phyloP scores from a whole-genome alignment of 1,140 invertebrate species.

The Heterodera carotae region DNA sequence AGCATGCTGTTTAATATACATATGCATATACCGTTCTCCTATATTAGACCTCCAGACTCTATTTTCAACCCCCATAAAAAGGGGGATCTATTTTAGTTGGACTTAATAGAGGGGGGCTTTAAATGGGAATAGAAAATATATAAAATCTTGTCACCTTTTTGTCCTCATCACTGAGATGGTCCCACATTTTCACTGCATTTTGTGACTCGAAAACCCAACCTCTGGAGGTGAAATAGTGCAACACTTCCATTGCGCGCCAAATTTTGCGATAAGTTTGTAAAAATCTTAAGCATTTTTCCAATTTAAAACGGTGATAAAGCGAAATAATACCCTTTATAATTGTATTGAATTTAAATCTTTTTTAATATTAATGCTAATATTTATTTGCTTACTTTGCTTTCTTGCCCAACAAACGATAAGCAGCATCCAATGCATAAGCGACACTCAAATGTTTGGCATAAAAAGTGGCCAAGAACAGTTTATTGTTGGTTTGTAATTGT shows the following conservation, averaged over 20 bases:
- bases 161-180: slow-evolving; percentile 54
- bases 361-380: not conserved
- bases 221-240: slow-evolving; percentile 63
- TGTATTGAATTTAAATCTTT: not conserved
- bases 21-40: no score
- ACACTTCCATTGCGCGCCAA: slow-evolving; percentile 64
- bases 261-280: slow-evolving; percentile 58
- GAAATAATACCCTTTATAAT: slow-evolving; percentile 27
- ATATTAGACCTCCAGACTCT: no score
- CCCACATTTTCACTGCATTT: slow-evolving; percentile 52
- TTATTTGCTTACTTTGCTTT: slow-evolving; percentile 53
- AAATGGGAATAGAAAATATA: no score
- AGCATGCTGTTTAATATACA: slow-evolving; percentile 7
- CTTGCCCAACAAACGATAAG: slow-evolving; percentile 37
- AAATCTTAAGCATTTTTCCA: no score
- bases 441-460: slow-evolving; percentile 61
- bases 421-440: slow-evolving; percentile 52
- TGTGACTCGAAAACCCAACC: slow-evolving; percentile 60
- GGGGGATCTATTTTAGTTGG: no score
- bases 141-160: slow-evolving; percentile 45
- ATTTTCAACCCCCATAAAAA: no score
- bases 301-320: no score
- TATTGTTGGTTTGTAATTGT: slow-evolving; percentile 52
- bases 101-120: no score
- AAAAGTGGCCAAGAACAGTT: slow-evolving; percentile 58